phyloP scores from a whole-genome alignment of 2,888 invertebrate species.

The Drosophila parthenogenetica region DNA sequence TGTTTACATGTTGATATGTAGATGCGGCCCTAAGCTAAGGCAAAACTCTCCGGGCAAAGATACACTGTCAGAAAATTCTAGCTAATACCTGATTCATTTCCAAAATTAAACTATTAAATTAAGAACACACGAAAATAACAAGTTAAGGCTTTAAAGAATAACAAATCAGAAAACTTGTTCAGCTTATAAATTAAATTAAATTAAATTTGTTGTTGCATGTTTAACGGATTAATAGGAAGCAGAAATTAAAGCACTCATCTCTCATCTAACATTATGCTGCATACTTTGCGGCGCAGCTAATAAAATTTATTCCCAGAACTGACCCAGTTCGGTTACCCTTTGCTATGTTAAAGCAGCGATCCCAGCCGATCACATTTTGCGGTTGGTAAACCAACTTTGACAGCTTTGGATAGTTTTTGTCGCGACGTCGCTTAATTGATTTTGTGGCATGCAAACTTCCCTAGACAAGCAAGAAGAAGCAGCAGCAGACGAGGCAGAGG shows the following conservation, averaged over 20 bases:
- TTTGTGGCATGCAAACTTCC: slow-evolving; percentile 70
- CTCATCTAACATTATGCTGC: slow-evolving; percentile 5
- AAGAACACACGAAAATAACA: too few species aligned
- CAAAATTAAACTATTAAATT: too few species aligned
- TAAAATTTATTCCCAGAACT: slow-evolving; percentile 51
- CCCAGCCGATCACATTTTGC: slow-evolving; percentile 27
- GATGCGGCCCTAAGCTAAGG: slow-evolving; percentile 36
- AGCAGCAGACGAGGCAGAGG: slow-evolving; percentile 2
- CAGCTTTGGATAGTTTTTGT: slow-evolving; percentile 56
- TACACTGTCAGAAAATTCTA: background rate
- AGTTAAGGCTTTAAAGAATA: too few species aligned
- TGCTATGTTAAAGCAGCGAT: background rate
- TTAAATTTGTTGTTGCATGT: too few species aligned
- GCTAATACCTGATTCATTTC: too few species aligned
- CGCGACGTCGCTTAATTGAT: slow-evolving; percentile 69
- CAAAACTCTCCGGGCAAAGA: background rate
- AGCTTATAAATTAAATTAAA: too few species aligned
- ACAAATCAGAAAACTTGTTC: too few species aligned
- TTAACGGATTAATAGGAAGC: too few species aligned
- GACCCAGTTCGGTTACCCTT: slow-evolving; percentile 50
- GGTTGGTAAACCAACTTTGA: slow-evolving; percentile 56
- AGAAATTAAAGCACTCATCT: background rate
- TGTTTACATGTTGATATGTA: slow-evolving; percentile 56
- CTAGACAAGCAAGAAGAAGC: slow-evolving; percentile 44
- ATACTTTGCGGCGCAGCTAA: slow-evolving; percentile 47